Base-by-base conservation (phyloP, 2,113 vertebrate genomes). In the Baryphthengus martii region DNA sequence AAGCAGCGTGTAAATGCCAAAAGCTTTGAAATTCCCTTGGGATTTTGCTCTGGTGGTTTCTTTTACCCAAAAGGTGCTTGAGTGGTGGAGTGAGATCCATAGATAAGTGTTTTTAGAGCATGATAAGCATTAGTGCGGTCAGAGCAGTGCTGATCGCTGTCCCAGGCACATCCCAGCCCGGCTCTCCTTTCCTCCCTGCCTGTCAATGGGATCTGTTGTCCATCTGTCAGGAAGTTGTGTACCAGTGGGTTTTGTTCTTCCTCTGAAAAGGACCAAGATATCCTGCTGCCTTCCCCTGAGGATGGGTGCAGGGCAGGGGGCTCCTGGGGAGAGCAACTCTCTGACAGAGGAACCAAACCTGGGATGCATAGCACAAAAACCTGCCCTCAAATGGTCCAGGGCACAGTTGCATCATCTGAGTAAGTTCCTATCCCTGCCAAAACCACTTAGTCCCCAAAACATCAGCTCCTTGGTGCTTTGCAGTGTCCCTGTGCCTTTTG, bases 1-100 rank as follows among this genome's bases (percentile, higher is more conserved):
- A 88, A 88, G 35, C 0, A 4, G 50, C 0, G 1, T 33, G 20
- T 0, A 0, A 35, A 50, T 13, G 29, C 24, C 76, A 80, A 10
- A 16, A 37, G 63, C 23, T 77, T 58, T 76, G 68, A 72, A 50
- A 84, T 44, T 55, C 40, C 65, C 37, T 71, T 29, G 42, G 35
- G 26, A 33, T 85, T 90, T 93, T 3, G 1, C 13, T 39, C 23
- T 6, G 3, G 23, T 33, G 56, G 35, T 55, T 74, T 61, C 65
- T 82, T 80, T 75, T 70, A 52, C 47, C 29, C 10, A 11, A 72
- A 86, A 84, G 52, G 11, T 68, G 42, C 31, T 85, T n/a, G 62
- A 21, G 28, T 90, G 79, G 17, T 63, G 37, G 61, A 53, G n/a
- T 21, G 66, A 86, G 44, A 86, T 55, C 62, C 26, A 13, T 4